phyloP scores from a whole-genome alignment of 2,113 vertebrate species.

The Thermophis baileyi region DNA sequence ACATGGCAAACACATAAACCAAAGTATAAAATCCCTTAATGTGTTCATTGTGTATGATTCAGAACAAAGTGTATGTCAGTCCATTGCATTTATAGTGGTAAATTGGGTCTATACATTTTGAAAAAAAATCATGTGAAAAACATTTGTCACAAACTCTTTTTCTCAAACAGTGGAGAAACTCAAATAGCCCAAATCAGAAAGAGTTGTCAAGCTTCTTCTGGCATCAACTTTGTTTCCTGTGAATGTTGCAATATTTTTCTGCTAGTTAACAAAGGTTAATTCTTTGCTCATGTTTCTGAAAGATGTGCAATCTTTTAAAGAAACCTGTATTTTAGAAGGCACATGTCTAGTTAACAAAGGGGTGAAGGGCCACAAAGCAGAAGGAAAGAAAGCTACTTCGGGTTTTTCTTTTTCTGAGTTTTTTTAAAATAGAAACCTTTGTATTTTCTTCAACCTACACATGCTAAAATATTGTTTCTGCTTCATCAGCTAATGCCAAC shows the following conservation, averaged over 20 bases:
- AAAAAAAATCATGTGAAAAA: neutral
- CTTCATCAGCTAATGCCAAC: constrained; percentile 63
- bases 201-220: constrained; percentile 27
- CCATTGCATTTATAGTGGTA: constrained; percentile 7
- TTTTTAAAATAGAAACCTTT: constrained; percentile 33
- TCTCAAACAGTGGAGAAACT: neutral
- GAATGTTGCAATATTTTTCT: constrained; percentile 14
- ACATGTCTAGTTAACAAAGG: constrained; percentile 4
- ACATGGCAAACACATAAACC: constrained; percentile 22
- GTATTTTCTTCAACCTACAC: constrained; percentile 22
- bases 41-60: neutral
- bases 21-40: constrained; percentile 2
- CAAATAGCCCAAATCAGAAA: neutral
- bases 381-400: neutral
- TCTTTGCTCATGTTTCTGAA: constrained; percentile 31
- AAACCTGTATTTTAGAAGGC: neutral
- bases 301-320: neutral
- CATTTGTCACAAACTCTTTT: neutral
- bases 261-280: constrained; percentile 14
- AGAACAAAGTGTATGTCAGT: constrained; percentile 7
- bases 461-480: constrained; percentile 10
- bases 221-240: constrained; percentile 21
- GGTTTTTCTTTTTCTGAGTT: constrained; percentile 27
- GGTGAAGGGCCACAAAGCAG: constrained; percentile 10
- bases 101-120: constrained; percentile 20